Evolutionary conservation across 2,113 vertebrate genomes (phyloP).

Genomic region (Isurus oxyrinchus): DNA sequence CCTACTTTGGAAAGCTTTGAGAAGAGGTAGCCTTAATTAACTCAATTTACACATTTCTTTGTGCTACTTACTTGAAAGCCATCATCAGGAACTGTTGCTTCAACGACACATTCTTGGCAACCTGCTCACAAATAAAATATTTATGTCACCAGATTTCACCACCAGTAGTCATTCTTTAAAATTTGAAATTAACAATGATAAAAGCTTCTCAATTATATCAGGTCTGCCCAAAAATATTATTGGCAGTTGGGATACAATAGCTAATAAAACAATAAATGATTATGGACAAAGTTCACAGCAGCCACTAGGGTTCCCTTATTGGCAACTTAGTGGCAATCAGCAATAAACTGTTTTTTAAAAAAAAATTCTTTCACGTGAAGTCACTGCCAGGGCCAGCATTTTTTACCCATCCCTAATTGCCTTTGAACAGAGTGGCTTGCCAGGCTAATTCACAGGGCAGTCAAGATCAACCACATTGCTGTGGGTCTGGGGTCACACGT

Average conservation of each 20-base stretch:
- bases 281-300: background rate
- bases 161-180: background rate
- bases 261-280: background rate
- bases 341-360: conserved; percentile 23
- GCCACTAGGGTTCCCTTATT: conserved; percentile 43
- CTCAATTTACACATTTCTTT: background rate
- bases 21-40: background rate
- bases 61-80: conserved; percentile 72
- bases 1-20: background rate
- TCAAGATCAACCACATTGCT: too few species aligned
- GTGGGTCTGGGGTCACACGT: too few species aligned
- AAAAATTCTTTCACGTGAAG: too few species aligned
- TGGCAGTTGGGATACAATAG: background rate
- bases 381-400: too few species aligned
- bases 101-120: conserved; percentile 66
- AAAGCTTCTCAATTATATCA: background rate
- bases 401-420: too few species aligned
- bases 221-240: background rate
- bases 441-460: too few species aligned
- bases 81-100: conserved; percentile 69
- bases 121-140: conserved; percentile 51
- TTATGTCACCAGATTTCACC: background rate
- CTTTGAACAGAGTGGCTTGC: too few species aligned
- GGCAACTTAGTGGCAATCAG: conserved; percentile 43
- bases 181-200: background rate